These are phyloP conservation scores for Agelaius phoeniceus DNA, from an alignment of 2,113 vertebrate genomes.

Conservation along the genomic window DNA sequence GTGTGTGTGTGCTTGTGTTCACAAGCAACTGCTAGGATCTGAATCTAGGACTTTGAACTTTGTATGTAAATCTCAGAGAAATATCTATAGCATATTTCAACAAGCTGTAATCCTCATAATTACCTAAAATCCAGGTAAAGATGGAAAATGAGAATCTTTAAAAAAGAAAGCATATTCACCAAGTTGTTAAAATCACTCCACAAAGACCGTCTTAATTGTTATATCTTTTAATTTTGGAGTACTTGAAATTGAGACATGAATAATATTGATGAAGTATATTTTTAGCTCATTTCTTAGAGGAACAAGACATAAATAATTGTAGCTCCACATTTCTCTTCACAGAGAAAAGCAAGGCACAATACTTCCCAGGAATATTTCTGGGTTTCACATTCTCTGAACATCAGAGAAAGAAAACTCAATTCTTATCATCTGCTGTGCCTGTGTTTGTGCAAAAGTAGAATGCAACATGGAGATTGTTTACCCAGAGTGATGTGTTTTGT, in stretches of 20 bases:
- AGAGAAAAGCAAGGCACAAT: too few relatives aligned
- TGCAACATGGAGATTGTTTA: too few relatives aligned
- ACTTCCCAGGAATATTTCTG: background rate
- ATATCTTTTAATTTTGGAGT: background rate
- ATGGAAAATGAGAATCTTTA: background rate
- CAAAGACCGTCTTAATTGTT: background rate
- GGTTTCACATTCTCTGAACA: too few relatives aligned
- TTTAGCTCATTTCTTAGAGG: slow-evolving; percentile 6
- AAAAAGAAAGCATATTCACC: background rate
- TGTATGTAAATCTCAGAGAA: background rate
- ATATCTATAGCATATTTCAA: background rate
- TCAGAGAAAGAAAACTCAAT: too few relatives aligned
- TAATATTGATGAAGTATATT: background rate
- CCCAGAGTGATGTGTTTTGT: too few relatives aligned
- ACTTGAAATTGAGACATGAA: background rate
- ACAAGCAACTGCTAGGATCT: background rate
- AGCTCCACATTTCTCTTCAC: too few relatives aligned
- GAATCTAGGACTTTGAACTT: background rate
- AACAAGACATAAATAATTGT: background rate
- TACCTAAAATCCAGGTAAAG: background rate
- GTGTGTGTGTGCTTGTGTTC: too few relatives aligned
- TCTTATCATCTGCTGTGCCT: too few relatives aligned
- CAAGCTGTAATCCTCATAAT: background rate
- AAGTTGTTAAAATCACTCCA: background rate
- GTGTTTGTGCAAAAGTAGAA: too few relatives aligned